Percentiles rank a stretch among this genome's conserved stretches.
Evolutionary conservation across 53 echinoderm and acorn worm genomes (phyloP).

Genomic region (Holothuria leucospilota): DNA sequence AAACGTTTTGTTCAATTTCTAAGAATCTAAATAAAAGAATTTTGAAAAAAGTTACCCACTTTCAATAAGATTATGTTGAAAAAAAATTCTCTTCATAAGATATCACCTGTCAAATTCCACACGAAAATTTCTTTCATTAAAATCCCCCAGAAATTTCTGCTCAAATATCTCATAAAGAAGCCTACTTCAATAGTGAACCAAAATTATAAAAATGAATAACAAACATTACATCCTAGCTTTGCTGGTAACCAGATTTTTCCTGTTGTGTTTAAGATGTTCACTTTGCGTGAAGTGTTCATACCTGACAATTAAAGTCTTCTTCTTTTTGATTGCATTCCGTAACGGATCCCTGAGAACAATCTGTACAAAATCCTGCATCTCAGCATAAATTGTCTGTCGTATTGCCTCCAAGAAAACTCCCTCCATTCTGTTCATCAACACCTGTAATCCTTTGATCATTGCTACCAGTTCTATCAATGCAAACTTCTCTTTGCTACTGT

Average conservation of each 20-base stretch:
- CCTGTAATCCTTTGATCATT: conserved; percentile 99
- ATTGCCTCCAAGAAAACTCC: conserved; percentile 95
- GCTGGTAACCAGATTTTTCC: not conserved
- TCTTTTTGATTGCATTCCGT: conserved; percentile 87
- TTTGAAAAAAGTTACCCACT: too few relatives aligned
- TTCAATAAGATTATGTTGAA: too few relatives aligned
- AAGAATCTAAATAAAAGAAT: too few relatives aligned
- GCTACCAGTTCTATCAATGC: conserved; percentile 97
- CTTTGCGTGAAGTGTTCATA: conserved; percentile 6
- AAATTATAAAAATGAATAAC: too few relatives aligned
- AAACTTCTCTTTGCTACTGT: conserved; percentile 98
- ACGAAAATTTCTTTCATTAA: too few relatives aligned
- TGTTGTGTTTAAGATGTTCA: not conserved
- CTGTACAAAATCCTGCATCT: conserved; percentile 98
- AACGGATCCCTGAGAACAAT: conserved; percentile 84
- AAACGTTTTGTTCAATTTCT: too few relatives aligned
- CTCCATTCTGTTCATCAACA: conserved; percentile 98
- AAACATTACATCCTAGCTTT: too few relatives aligned
- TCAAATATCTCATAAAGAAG: too few relatives aligned
- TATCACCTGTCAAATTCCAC: too few relatives aligned
- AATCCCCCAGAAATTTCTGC: too few relatives aligned
- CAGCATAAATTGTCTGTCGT: conserved; percentile 88
- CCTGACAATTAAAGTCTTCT: conserved; percentile 91
- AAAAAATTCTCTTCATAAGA: too few relatives aligned
- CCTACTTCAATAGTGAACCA: too few relatives aligned